Percentiles rank a stretch among this genome's conserved stretches.
phyloP scores from a whole-genome alignment of 2,888 invertebrate genomes.

The Tinea trinotella region DNA sequence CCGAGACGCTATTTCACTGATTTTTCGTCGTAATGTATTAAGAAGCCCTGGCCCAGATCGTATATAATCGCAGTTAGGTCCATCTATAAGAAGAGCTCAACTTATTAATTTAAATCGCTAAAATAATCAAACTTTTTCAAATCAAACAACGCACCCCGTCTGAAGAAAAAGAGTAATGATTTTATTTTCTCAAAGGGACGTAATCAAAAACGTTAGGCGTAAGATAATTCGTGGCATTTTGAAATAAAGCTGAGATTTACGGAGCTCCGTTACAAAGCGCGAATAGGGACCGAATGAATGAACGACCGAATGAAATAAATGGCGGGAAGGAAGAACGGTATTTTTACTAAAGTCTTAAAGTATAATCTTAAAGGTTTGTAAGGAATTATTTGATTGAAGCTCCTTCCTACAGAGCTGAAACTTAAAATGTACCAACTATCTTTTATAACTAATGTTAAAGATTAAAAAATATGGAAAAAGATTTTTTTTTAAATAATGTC shows the following conservation, averaged over 20 bases:
- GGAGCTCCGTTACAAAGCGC: slow-evolving; percentile 9
- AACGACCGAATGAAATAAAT: slow-evolving; percentile 10
- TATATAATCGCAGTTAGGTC: too few relatives aligned
- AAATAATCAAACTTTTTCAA: neutral
- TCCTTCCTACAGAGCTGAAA: too few relatives aligned
- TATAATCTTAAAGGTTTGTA: neutral
- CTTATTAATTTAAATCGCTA: neutral
- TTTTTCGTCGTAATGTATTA: too few relatives aligned
- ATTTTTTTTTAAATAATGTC: too few relatives aligned
- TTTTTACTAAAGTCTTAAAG: slow-evolving; percentile 1
- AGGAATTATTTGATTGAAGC: neutral
- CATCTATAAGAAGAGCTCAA: too few relatives aligned
- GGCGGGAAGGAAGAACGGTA: slow-evolving; percentile 1
- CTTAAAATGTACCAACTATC: too few relatives aligned
- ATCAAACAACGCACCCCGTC: neutral
- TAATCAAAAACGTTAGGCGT: neutral
- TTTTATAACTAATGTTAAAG: too few relatives aligned
- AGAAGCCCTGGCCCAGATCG: too few relatives aligned
- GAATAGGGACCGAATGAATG: neutral
- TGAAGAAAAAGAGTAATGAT: neutral
- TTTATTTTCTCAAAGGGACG: neutral
- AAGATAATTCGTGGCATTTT: slow-evolving; percentile 2
- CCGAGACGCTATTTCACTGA: too few relatives aligned
- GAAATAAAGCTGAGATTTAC: slow-evolving; percentile 6
- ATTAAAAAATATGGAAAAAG: too few relatives aligned